phyloP scores from a whole-genome alignment of 2,888 invertebrate genomes.

The Ormia ochracea region DNA sequence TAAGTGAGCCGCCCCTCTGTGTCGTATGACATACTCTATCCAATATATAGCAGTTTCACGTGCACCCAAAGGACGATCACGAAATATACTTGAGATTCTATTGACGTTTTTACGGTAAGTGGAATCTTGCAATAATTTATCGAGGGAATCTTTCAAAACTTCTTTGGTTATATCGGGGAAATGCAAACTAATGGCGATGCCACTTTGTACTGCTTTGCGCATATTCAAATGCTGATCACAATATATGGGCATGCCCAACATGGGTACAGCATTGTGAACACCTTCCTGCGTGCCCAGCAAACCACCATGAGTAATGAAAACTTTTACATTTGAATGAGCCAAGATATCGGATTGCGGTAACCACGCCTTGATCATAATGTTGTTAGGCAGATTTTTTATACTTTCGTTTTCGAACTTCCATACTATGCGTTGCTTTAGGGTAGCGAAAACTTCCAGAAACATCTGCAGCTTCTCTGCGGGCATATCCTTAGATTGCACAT shows the following conservation, averaged over 20 bases:
- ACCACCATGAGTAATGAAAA: slow-evolving; percentile 78
- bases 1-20: slow-evolving; percentile 76
- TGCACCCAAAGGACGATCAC: slow-evolving; percentile 73
- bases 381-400: slow-evolving; percentile 73
- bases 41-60: slow-evolving; percentile 76
- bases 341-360: slow-evolving; percentile 78
- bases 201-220: slow-evolving; percentile 72
- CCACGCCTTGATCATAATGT: slow-evolving; percentile 78
- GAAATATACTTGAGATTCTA: slow-evolving; percentile 73
- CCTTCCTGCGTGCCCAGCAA: slow-evolving; percentile 77
- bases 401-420: slow-evolving; percentile 78
- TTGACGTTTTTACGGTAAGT: slow-evolving; percentile 73
- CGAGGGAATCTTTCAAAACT: slow-evolving; percentile 68
- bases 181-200: slow-evolving; percentile 73
- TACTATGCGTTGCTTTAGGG: slow-evolving; percentile 76
- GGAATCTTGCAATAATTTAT: slow-evolving; percentile 74
- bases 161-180: slow-evolving; percentile 72
- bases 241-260: slow-evolving; percentile 77
- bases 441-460: slow-evolving; percentile 76
- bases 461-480: slow-evolving; percentile 73
- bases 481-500: slow-evolving; percentile 77
- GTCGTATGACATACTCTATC: slow-evolving; percentile 77
- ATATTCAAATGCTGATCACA: slow-evolving; percentile 77
- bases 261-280: slow-evolving; percentile 76
- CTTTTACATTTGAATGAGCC: slow-evolving; percentile 77